Evolutionary conservation across 2,113 vertebrate species (phyloP), one percentile per base, ranked within the genome.

Genomic region (Leucosticte australis): DNA sequence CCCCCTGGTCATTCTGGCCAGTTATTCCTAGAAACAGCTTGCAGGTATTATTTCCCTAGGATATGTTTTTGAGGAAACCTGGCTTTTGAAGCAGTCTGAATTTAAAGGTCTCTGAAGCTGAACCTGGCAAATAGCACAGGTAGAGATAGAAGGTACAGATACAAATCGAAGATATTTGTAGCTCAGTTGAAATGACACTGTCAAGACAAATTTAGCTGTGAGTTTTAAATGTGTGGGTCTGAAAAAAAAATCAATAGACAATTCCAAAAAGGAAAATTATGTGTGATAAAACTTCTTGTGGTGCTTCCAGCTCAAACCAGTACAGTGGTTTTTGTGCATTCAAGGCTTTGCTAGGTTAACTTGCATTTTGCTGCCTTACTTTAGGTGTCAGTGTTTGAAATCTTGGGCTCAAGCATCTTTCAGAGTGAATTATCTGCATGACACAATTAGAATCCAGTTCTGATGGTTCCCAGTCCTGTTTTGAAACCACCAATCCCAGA

Each of bases 391-490:
- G 0, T 11, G 73, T 71, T 87, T 42, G 56, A 75, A 90, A 28
- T 73, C 69, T 75, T 95, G 81, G 85, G 52, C 79, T 74, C 74
- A 44, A 86, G 44, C 46, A 37, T 83, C 74, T 87, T 79, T 41
- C 49, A 62, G 90, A 86, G 30, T 2, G 4, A 67, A 35, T 65
- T 47, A 67, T 63, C 68, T 77, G 24, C 68, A 22, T 23, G 50
- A 80, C 88, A 77, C 17, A 79, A 52, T 68, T 90, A 94, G 90
- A 92, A 86, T 71, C 73, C 37, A 35, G 17, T 86, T 89, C 57
- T 92, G 88, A 95, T 87, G 76, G 46, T 83, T 95, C 68, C 79
- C 90, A 83, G 79, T 86, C 80, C 60, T 79, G 39, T 46, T 86
- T 56, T 60, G 64, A 94, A 96, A 78, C 67, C 90, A 88, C 44